Percentiles rank a stretch among this genome's conserved stretches.
phyloP scores from a whole-genome alignment of 2,797 vertebrate genomes.

The Decapterus maruadsi region DNA sequence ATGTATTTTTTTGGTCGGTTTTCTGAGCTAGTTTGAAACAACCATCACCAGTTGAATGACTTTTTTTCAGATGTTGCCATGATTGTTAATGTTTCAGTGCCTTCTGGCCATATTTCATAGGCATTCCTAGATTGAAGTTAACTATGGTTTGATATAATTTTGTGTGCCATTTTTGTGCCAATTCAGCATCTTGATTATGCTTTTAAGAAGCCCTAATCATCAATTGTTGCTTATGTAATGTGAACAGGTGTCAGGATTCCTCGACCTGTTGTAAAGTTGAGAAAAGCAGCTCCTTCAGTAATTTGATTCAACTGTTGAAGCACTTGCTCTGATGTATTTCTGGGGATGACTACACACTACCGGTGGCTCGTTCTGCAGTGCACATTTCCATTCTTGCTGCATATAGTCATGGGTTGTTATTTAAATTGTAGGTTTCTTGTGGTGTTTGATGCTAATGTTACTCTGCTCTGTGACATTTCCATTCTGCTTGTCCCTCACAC shows the following conservation, averaged over 20 bases:
- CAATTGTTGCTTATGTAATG: conserved; percentile 44
- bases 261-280: conserved; percentile 44
- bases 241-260: conserved; percentile 26
- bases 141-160: conserved; percentile 33
- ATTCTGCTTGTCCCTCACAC: conserved; percentile 52
- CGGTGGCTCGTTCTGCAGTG: conserved; percentile 26
- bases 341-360: conserved; percentile 26
- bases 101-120: conserved; percentile 18
- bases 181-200: conserved; percentile 32
- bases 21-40: conserved; percentile 14
- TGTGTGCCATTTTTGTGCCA: conserved; percentile 32
- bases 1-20: conserved; percentile 7
- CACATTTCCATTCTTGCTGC: conserved; percentile 23
- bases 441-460: conserved; percentile 30
- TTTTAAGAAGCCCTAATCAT: conserved; percentile 22
- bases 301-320: conserved; percentile 44
- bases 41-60: conserved; percentile 16
- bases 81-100: conserved; percentile 32
- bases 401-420: conserved; percentile 21
- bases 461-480: conserved; percentile 28
- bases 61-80: conserved; percentile 16
- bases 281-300: conserved; percentile 28
- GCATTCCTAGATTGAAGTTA: conserved; percentile 33
- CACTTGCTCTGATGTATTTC: conserved; percentile 42
- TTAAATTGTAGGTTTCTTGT: conserved; percentile 19